Percentiles rank a stretch among this genome's conserved stretches.
These are phyloP conservation scores for Prochilodus magdalenae DNA, from an alignment of 2,113 vertebrate genomes.

Conservation along the genomic window DNA sequence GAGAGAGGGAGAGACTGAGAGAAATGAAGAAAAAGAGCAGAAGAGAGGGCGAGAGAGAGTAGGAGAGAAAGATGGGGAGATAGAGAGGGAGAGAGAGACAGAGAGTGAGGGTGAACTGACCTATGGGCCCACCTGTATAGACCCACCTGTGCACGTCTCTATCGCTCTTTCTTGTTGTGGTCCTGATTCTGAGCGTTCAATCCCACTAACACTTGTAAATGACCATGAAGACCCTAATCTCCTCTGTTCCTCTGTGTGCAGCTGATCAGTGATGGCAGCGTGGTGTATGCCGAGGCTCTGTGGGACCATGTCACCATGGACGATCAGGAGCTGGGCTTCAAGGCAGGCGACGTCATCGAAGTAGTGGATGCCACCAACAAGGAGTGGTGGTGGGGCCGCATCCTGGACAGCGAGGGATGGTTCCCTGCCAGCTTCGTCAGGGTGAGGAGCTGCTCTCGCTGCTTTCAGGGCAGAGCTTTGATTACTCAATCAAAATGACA, in stretches of 20 bases:
- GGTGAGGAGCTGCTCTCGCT: slow-evolving; percentile 78
- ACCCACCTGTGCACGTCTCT: too few species aligned
- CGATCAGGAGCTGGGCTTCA: slow-evolving; percentile 96
- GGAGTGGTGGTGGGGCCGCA: slow-evolving; percentile 98
- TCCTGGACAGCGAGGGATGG: slow-evolving; percentile 93
- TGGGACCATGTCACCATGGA: slow-evolving; percentile 99
- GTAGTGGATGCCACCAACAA: slow-evolving; percentile 96
- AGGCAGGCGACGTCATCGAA: slow-evolving; percentile 93
- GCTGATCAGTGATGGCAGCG: slow-evolving; percentile 97
- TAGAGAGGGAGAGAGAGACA: background rate
- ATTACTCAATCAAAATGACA: too few species aligned
- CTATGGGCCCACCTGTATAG: too few species aligned
- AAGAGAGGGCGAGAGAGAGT: too few species aligned
- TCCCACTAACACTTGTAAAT: background rate
- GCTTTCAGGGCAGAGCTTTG: too few species aligned
- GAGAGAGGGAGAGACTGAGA: background rate
- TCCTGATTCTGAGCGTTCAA: too few species aligned
- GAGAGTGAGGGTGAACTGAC: background rate
- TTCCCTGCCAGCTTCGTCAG: slow-evolving; percentile 96
- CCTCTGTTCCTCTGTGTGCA: slow-evolving; percentile 55
- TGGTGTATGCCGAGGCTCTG: slow-evolving; percentile 90
- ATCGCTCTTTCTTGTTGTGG: too few species aligned
- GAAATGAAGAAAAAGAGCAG: too few species aligned
- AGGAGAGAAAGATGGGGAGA: background rate
- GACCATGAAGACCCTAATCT: background rate